Evolutionary conservation across 2,113 vertebrate species (phyloP).

Genomic region (Cygnus atratus): DNA sequence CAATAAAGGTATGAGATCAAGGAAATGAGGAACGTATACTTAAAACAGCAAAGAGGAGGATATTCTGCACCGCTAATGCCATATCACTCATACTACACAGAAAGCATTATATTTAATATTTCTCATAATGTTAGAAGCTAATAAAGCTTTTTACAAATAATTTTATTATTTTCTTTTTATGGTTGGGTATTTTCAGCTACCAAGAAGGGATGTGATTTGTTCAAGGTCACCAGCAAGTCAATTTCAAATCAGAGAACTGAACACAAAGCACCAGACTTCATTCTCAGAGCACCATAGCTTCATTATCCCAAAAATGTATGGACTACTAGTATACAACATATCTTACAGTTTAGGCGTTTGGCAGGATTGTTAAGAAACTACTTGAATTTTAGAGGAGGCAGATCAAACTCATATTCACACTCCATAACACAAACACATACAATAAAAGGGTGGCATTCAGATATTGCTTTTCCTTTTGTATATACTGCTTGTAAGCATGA

Average conservation of each 20-base stretch:
- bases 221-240: not conserved
- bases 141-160: not conserved
- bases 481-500: not conserved
- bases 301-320: not conserved
- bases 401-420: not conserved
- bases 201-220: not conserved
- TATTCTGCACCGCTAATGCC: not conserved
- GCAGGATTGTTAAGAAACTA: not conserved
- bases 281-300: not conserved
- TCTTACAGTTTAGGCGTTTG: not conserved
- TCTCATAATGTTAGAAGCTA: not conserved
- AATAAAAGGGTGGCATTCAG: not conserved
- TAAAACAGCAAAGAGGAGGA: not conserved
- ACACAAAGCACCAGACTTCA: not conserved
- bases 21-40: constrained; percentile 39
- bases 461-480: not conserved
- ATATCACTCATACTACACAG: not conserved
- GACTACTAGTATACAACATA: not conserved
- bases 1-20: constrained; percentile 43
- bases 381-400: not conserved
- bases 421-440: not conserved
- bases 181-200: not conserved
- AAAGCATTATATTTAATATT: not conserved
- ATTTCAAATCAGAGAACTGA: not conserved
- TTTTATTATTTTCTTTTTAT: not conserved